These are phyloP conservation scores for Riparia riparia DNA, from an alignment of 2,113 vertebrate genomes.

Conservation along the genomic window DNA sequence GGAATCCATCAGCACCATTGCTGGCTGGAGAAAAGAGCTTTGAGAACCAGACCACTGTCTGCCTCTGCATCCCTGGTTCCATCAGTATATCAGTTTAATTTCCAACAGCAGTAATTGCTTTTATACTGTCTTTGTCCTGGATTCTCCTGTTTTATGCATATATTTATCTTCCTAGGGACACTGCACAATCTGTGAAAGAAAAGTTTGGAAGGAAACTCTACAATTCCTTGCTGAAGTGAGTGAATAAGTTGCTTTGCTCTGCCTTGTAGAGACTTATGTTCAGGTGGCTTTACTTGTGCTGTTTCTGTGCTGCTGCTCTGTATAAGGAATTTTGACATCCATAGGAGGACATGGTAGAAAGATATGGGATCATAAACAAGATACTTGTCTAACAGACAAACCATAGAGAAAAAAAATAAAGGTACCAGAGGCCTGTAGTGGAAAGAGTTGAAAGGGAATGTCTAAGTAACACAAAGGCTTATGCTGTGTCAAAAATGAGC, in stretches of 20 bases:
- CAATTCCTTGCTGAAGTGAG: conserved; percentile 90
- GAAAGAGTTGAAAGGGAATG: not conserved
- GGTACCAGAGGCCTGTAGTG: not conserved
- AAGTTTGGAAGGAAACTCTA: conserved; percentile 97
- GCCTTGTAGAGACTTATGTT: not conserved
- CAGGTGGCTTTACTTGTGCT: not conserved
- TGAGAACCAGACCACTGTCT: not conserved
- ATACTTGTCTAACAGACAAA: not conserved
- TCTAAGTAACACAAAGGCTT: not conserved
- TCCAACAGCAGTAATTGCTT: not conserved
- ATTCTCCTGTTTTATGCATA: not conserved
- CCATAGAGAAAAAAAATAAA: not conserved
- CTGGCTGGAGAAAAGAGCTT: not conserved
- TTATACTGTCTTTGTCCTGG: not conserved
- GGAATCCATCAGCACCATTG: not conserved
- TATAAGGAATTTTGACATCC: not conserved
- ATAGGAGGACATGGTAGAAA: not conserved
- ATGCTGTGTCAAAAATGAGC: not conserved
- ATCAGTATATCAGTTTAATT: not conserved
- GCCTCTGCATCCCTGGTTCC: not conserved
- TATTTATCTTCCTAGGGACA: conserved; percentile 84
- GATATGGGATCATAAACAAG: not conserved
- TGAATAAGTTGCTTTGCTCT: not conserved
- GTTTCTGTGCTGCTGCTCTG: not conserved
- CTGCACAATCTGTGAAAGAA: conserved; percentile 91